phyloP scores from a whole-genome alignment of 2,113 vertebrate genomes.

The Tragelaphus imberbis region DNA sequence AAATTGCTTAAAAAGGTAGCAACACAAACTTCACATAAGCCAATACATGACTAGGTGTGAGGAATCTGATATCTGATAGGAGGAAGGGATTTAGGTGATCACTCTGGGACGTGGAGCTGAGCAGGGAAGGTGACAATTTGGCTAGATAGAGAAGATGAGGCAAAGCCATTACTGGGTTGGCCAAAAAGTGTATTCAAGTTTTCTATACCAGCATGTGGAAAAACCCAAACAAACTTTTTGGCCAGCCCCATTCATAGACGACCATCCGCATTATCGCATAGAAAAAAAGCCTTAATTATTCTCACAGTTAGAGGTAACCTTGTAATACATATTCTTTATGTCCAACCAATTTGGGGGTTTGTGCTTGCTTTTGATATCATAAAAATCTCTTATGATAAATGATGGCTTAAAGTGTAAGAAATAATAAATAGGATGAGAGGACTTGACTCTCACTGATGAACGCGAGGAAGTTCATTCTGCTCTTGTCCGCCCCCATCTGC shows the following conservation, averaged over 20 bases:
- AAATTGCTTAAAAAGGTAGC: background rate
- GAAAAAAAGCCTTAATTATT: background rate
- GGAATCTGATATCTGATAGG: background rate
- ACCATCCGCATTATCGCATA: background rate
- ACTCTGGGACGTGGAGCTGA: background rate
- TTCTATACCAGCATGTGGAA: background rate
- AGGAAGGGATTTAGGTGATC: background rate
- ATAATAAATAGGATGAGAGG: background rate
- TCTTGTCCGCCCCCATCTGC: background rate
- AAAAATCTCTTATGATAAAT: background rate
- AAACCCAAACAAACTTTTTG: background rate
- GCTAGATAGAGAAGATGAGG: background rate
- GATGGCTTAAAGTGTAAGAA: background rate
- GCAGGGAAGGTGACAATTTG: background rate
- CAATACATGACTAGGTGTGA: background rate
- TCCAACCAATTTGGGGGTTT: background rate
- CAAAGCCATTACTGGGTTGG: background rate
- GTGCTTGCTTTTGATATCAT: background rate
- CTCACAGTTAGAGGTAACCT: background rate
- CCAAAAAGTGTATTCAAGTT: background rate
- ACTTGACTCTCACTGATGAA: background rate
- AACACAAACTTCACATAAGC: background rate
- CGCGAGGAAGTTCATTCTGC: background rate
- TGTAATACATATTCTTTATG: background rate
- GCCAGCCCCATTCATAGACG: background rate